Base-by-base conservation (phyloP, 64 coral and sea anemone species). In the Anthopleura sola region DNA sequence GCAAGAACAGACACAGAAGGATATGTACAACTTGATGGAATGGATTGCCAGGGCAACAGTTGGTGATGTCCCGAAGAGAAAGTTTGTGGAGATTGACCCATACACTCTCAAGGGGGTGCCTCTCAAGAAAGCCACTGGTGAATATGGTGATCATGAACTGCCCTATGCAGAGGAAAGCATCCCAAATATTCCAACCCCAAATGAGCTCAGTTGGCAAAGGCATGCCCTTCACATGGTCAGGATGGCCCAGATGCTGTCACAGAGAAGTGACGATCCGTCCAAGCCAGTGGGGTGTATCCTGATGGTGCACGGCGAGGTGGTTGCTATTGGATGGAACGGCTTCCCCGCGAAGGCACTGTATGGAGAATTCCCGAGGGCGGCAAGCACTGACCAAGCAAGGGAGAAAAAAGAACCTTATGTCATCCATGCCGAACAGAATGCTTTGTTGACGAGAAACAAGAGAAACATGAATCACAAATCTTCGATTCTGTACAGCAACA, bases 341-440 rank as follows among this genome's bases (percentile, higher is more conserved):
- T 88, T 80, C 66, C 86, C 86, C 8, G 51, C 86, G 2, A 88
- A 88, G 55, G 48, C 86, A 6, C 75, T 62, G 2, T 81, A 78
- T 56, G 86, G 86, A 18, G 86, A 88, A 48, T 88, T 88, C 36
- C 86, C 86, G 23, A 88, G 75, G 54, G 78, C 75, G 49, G 84
- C 93, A 0, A 55, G 75, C 18, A 21, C 37, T 44, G 76, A 79
- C 36, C 17, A 20, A 24, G 76, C 37, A 2, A 71, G 29, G 10
- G 76, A 79, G 11, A 79, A 46, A n/a, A 94, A 91, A 58, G 86
- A 91, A 28, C 55, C 93, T 10, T 94, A 94, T 40, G 82, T 94
- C 23, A 91, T 94, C 71, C 93, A 94, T 51, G 90, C 90, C n/a
- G 93, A 94, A 31, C 87, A 93, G 74, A 94, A 94, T 75, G 93